Base-by-base conservation (phyloP, 2,888 invertebrate species). In the Cryptocephalus primarius region DNA sequence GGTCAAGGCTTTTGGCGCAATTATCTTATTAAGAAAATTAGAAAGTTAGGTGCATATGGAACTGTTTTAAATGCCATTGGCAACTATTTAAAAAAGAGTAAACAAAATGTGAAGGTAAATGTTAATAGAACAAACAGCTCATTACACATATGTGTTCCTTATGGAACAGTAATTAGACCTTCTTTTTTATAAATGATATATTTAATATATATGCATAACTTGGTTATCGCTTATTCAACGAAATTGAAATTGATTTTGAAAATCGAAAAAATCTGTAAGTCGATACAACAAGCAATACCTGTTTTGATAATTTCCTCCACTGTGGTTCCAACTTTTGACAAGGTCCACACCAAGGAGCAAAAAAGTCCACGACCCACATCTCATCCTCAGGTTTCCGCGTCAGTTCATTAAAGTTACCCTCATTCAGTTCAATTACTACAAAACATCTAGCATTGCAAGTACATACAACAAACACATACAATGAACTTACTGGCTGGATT, bases 311-410 rank as follows among this genome's bases (percentile, higher is more conserved):
- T 60, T 73, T 72, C 39, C 81, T 72, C 78, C 81, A 85, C 57
- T 84, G 78, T 1, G 82, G 79, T 9, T 77, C 75, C 51, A 87
- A 68, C 60, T 78, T 76, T 58, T 81, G 80, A 62, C 86, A 87
- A 1, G 84, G 84, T 2, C 78, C 80, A 69, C 86, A 87, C 84
- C 84, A 85, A 1, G 83, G 80, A 9, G 82, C 83, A 63, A 74
- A 85, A 67, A 79, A 86, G 68, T 84, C 83, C 2, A 86, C 77
- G 22, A 82, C 62, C 82, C 83, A 85, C 4, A 83, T 64, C 48
- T 78, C 75, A 41, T 74, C 70, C 8, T 63, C 60, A 1, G 71
- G 69, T 58, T 81, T 78, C 31, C 73, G 66, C 10, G 69, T 65
- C 32, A 86, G 72, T 48, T 66, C 64, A 13, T 75, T 65, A 60